A percentile compares a stretch with the other conserved stretches of the same genome.
phyloP scores from a whole-genome alignment of 2,888 invertebrate genomes.

The Drosophila mulleri region DNA sequence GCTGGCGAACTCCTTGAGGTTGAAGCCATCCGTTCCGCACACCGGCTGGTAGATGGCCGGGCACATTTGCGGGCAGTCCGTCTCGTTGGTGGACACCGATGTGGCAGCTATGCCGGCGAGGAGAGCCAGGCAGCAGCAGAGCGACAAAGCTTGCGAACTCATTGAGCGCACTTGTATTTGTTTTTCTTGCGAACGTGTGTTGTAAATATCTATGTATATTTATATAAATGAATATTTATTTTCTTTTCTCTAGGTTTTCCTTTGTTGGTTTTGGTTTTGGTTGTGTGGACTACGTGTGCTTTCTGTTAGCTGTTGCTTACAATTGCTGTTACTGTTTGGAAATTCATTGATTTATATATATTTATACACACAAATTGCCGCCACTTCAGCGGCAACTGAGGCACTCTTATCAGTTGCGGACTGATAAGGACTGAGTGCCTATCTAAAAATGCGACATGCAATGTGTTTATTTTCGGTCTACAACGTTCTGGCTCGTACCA shows the following conservation, averaged over 20 bases:
- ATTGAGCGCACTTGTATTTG: slow-evolving; percentile 29
- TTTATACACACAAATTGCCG: slow-evolving; percentile 29
- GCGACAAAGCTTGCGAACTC: slow-evolving; percentile 44
- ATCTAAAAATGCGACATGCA: slow-evolving; percentile 40
- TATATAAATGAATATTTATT: slow-evolving; percentile 12
- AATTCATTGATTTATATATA: slow-evolving; percentile 67
- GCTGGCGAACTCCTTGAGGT: slow-evolving; percentile 74
- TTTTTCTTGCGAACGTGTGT: slow-evolving; percentile 23
- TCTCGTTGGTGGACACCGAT: slow-evolving; percentile 53
- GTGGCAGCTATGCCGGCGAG: slow-evolving; percentile 54
- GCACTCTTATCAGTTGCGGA: slow-evolving; percentile 44
- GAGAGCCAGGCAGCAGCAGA: slow-evolving; percentile 54
- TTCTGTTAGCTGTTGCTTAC: slow-evolving; percentile 56
- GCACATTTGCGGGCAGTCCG: slow-evolving; percentile 75
- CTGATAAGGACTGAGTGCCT: slow-evolving; percentile 52
- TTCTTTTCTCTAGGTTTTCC: slow-evolving; percentile 11
- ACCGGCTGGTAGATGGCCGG: slow-evolving; percentile 66
- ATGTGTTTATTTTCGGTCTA: slow-evolving; percentile 51
- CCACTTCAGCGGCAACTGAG: slow-evolving; percentile 32
- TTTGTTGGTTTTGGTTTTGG: slow-evolving; percentile 16
- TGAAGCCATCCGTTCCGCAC: slow-evolving; percentile 77
- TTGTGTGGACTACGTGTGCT: slow-evolving; percentile 46
- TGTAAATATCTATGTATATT: slow-evolving; percentile 5
- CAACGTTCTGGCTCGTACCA: slow-evolving; percentile 45
- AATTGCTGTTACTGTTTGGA: slow-evolving; percentile 66